A percentile compares a stretch with the other conserved stretches of the same genome.
These are phyloP conservation scores for Eubasilissa splendida DNA, from an alignment of 2,888 invertebrate genomes.

Conservation along the genomic window DNA sequence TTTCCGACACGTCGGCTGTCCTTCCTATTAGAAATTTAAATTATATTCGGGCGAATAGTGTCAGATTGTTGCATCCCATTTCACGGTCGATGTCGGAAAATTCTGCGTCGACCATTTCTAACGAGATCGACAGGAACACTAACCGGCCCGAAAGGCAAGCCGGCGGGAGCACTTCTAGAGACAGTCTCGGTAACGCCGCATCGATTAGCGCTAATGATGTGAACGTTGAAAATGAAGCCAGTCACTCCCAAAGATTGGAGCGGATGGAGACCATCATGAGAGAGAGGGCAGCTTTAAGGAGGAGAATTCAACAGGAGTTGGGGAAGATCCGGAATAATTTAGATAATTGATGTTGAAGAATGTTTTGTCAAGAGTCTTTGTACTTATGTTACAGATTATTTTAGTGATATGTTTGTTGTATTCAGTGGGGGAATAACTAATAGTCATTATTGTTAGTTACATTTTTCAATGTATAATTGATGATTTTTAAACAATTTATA, in stretches of 20 bases:
- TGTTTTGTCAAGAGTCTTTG: constrained; percentile 3
- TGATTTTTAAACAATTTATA: too few relatives aligned
- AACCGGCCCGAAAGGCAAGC: constrained; percentile 28
- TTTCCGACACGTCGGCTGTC: constrained; percentile 41
- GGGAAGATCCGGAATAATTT: constrained; percentile 37
- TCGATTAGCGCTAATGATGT: neutral
- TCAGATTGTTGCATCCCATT: constrained; percentile 45
- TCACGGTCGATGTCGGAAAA: constrained; percentile 37
- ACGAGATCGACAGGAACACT: constrained; percentile 22
- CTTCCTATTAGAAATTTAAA: constrained; percentile 49
- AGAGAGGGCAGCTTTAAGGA: constrained; percentile 25
- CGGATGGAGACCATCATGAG: constrained; percentile 34
- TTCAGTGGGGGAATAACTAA: too few relatives aligned
- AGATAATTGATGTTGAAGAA: neutral
- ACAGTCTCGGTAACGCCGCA: neutral
- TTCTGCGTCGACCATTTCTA: neutral
- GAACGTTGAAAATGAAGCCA: constrained; percentile 4
- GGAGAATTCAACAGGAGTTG: constrained; percentile 33
- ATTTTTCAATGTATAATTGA: too few relatives aligned
- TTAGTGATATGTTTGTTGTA: too few relatives aligned
- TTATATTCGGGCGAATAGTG: constrained; percentile 47
- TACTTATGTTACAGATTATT: neutral
- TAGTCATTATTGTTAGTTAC: too few relatives aligned
- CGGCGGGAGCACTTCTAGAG: constrained; percentile 25
- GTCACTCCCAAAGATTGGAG: constrained; percentile 10